Conservation (phyloP, 1,140 invertebrate genomes). For the Cyrtorhinus lividipennis region DNA sequence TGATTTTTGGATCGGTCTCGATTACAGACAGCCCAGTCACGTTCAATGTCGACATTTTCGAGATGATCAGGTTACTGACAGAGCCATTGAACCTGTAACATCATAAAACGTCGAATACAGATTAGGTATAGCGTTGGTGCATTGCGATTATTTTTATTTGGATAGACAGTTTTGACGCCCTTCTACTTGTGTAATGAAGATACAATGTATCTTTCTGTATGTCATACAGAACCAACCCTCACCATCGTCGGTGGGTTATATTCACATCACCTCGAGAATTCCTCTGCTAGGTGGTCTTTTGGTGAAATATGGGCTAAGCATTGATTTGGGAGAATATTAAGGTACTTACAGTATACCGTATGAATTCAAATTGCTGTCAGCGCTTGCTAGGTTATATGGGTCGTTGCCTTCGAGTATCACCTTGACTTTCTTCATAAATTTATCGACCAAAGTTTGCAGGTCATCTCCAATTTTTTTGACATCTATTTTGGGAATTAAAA, state of each 20-base stretch:
- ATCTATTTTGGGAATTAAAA: no score
- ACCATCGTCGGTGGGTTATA: no score
- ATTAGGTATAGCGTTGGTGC: neutral
- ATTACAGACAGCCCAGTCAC: neutral
- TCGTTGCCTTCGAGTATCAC: neutral
- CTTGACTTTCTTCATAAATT: neutral
- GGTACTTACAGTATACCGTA: neutral
- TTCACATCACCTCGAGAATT: no score
- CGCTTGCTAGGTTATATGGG: neutral
- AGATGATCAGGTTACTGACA: neutral
- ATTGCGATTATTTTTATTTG: neutral
- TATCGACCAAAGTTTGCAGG: neutral
- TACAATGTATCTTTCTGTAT: neutral
- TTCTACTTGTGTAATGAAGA: neutral
- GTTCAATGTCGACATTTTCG: neutral
- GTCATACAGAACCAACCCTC: neutral
- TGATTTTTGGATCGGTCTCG: neutral
- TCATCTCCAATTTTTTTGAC: no score
- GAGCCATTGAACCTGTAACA: neutral
- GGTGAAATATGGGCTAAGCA: no score
- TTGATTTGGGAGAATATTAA: no score
- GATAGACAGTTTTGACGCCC: neutral
- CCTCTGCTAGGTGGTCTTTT: no score
- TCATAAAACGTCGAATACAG: no score
- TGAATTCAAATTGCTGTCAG: neutral